Percentiles rank a stretch among this genome's conserved stretches.
These are phyloP conservation scores for Aldabrachelys gigantea DNA, from an alignment of 2,113 vertebrate genomes.

Conservation along the genomic window DNA sequence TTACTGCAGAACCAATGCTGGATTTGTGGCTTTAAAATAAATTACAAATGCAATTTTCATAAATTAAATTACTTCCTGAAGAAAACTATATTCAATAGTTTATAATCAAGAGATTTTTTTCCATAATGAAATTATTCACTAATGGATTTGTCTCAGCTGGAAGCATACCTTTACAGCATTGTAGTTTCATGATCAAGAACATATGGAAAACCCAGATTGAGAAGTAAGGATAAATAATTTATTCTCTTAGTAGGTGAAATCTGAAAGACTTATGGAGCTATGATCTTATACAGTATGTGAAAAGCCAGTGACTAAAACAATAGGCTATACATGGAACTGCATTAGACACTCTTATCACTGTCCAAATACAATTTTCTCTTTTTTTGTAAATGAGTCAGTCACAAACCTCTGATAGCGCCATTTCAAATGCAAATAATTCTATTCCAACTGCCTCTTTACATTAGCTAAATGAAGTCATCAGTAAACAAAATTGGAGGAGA, in stretches of 20 bases:
- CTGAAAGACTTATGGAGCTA: background rate
- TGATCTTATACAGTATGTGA: background rate
- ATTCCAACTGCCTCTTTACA: conserved; percentile 87
- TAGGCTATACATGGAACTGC: conserved; percentile 17
- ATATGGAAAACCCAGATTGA: background rate
- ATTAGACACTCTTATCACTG: conserved; percentile 66
- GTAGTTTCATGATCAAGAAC: background rate
- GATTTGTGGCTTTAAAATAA: background rate
- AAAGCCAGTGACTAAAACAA: conserved; percentile 30
- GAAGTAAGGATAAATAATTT: background rate
- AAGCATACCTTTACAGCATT: background rate
- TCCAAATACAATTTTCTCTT: conserved; percentile 79
- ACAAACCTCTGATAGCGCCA: conserved; percentile 81
- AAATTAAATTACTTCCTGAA: background rate
- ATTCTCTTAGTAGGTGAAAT: background rate
- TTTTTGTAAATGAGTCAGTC: conserved; percentile 77
- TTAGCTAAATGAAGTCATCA: conserved; percentile 90
- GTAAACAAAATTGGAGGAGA: conserved; percentile 87
- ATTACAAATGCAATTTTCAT: background rate
- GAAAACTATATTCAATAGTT: background rate
- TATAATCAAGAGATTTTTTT: background rate
- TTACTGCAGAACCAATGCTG: background rate
- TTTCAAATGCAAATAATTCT: conserved; percentile 88
- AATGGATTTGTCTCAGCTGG: background rate
- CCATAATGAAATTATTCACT: background rate